Evolutionary conservation across 2,797 vertebrate species (phyloP).

Genomic region (Acanthurus lineatus): DNA sequence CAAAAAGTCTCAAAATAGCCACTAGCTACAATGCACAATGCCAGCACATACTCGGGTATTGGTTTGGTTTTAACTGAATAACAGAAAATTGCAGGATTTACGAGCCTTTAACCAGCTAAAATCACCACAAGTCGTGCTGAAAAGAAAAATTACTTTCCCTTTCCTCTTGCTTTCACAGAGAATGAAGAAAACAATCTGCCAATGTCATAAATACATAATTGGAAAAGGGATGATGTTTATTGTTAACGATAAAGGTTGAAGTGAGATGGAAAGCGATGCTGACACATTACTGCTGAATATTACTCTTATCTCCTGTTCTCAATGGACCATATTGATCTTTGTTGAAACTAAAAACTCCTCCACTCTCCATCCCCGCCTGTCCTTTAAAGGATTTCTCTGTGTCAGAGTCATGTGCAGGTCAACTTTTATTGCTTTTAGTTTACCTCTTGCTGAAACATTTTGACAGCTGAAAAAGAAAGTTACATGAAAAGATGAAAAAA

Average conservation of each 20-base stretch:
- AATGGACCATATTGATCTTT: constrained; percentile 51
- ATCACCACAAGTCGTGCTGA: background rate
- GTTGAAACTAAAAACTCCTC: constrained; percentile 45
- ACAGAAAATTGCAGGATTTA: too few species aligned
- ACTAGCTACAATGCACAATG: too few species aligned
- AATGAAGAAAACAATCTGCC: constrained; percentile 22
- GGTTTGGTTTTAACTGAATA: too few species aligned
- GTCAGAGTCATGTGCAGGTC: constrained; percentile 22
- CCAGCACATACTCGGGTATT: too few species aligned
- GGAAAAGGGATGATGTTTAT: constrained; percentile 42
- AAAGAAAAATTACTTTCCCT: constrained; percentile 3
- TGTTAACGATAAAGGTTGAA: constrained; percentile 40
- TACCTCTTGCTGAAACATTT: constrained; percentile 15
- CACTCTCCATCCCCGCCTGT: background rate
- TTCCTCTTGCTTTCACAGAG: constrained; percentile 21
- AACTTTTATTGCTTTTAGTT: constrained; percentile 38
- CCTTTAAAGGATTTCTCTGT: constrained; percentile 37
- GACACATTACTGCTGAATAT: constrained; percentile 52
- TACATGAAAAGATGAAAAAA: constrained; percentile 12
- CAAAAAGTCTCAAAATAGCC: too few species aligned
- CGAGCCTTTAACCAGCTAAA: background rate
- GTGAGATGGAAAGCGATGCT: constrained; percentile 57
- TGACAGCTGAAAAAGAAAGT: constrained; percentile 6
- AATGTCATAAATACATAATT: constrained; percentile 39
- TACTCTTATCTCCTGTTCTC: constrained; percentile 46